Evolutionary conservation across 2,888 invertebrate genomes (phyloP), one percentile per base, ranked within the genome.

Genomic region (Chrysolina oricalcia): DNA sequence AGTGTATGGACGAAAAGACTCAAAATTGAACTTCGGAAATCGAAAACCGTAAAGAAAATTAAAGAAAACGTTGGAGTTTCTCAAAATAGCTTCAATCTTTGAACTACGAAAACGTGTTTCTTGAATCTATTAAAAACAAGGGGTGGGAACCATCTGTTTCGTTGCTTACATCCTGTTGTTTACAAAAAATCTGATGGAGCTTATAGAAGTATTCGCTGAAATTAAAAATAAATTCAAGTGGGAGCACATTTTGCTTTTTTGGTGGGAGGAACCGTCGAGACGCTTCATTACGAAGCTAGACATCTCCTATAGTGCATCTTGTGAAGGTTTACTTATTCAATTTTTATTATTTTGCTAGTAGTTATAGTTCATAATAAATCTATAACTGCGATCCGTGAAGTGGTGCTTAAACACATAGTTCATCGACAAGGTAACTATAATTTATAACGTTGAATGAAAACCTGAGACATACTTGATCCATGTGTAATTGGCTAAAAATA

Each of bases 401-500:
- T 48, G 13, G 40, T 64, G 21, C 43, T 35, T 9, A 50, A 67
- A n/a, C 50, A 27, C 21, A 13, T 10, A 43, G 41, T 43, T 66
- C n/a, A n/a, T n/a, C 23, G 19, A 46, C 23, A 46, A 46, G 66
- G 48, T 66, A 46, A 48, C 21, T 46, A 46, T 46, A 21, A 66
- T 15, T 72, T 17, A 15, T 40, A 21, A 63, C 67, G 27, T 13
- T 35, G 13, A 43, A 35, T 67, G 48, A 48, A 23, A 50, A 68
- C 21, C 40, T 53, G 17, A 69, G 62, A 43, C 66, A 76, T 76
- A 73, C 67, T 50, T 63, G 69, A 74, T 76, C 27, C 72, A 76
- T 75, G 72, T 79, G 77, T 77, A 77, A 77, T 70, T 75, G 62
- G 72, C 79, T 79, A 79, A 72, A 75, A 79, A 79, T 77, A 79